Evolutionary conservation across 2,888 invertebrate species (phyloP), one percentile per base, ranked within the genome.

Genomic region (Oithona nana): DNA sequence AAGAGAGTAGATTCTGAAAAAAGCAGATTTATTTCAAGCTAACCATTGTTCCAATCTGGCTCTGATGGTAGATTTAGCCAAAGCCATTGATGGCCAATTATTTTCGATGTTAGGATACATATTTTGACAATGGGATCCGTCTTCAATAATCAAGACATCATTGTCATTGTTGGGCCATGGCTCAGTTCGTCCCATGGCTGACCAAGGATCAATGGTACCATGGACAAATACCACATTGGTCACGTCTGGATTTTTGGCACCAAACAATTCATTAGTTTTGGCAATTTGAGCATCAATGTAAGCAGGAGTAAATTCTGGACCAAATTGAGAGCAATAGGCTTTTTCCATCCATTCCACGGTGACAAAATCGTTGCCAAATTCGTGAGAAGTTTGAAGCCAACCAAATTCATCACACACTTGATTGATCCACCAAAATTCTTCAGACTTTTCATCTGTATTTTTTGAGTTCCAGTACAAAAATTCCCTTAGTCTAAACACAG

Each of bases 321-420:
- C 88, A 73, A 83, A 93, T 59, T 92, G 79, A 71, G 92, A 92
- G 67, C 75, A 73, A 71, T 93, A 94, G 70, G 88, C 86, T 65
- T 83, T 77, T 28, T 83, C 76, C 69, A 83, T 92, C 73, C 85
- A 92, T 64, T 83, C 79, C 0, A 84, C 72, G 0, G 83, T 80
- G 67, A 92, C 88, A 30, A n/a, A n/a, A n/a, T n/a, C n/a, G n/a
- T n/a, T n/a, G 65, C 82, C 81, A 0, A 74, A 69, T 0, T 68
- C 57, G 65, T 82, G 81, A 0, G 92, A 88, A 0, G 89, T 86
- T 76, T 95, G 94, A 73, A 84, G 95, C 73, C 87, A 95, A 28
- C 93, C 94, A 71, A 94, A 95, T 73, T 95, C 95, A 0, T 86
- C 88, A 71, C 94, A 95, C 0, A 93, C 93, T 74, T 94, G 94